Percentiles rank a stretch among this genome's conserved stretches.
Evolutionary conservation across 2,888 invertebrate species (phyloP).

Genomic region (Aporophyla lueneburgensis): DNA sequence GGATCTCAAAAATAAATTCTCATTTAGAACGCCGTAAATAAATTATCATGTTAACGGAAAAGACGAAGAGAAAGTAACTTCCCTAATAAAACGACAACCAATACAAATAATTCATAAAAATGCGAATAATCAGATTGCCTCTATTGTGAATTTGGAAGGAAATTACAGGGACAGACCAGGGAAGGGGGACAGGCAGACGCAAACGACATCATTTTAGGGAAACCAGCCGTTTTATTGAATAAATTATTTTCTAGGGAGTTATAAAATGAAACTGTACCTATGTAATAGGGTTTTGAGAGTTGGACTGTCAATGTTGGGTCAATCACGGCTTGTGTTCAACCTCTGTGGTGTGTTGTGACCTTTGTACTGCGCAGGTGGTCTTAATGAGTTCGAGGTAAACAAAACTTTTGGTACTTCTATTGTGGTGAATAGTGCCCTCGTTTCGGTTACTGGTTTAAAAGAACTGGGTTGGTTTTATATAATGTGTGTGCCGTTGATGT

Average conservation of each 20-base stretch:
- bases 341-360: slow-evolving; percentile 38
- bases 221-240: slow-evolving; percentile 69
- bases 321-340: slow-evolving; percentile 49
- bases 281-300: slow-evolving; percentile 60
- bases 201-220: slow-evolving; percentile 70
- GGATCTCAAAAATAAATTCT: slow-evolving; percentile 25
- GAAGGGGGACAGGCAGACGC: slow-evolving; percentile 64
- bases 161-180: slow-evolving; percentile 58
- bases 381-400: slow-evolving; percentile 55
- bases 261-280: slow-evolving; percentile 68
- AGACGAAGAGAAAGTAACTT: slow-evolving; percentile 20
- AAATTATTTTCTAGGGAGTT: slow-evolving; percentile 74
- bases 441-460: slow-evolving; percentile 24
- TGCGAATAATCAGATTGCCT: slow-evolving; percentile 61
- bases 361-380: slow-evolving; percentile 50
- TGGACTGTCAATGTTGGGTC: slow-evolving; percentile 51
- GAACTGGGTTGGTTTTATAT: slow-evolving; percentile 7
- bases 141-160: slow-evolving; percentile 65
- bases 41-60: slow-evolving; percentile 30
- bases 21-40: slow-evolving; percentile 33
- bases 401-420: slow-evolving; percentile 44
- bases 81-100: slow-evolving; percentile 45
- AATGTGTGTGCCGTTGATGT: neutral
- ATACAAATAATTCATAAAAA: slow-evolving; percentile 62
- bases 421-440: slow-evolving; percentile 29